Base-by-base conservation (phyloP, 2,888 invertebrate genomes). In the Drosophila phalerata region DNA sequence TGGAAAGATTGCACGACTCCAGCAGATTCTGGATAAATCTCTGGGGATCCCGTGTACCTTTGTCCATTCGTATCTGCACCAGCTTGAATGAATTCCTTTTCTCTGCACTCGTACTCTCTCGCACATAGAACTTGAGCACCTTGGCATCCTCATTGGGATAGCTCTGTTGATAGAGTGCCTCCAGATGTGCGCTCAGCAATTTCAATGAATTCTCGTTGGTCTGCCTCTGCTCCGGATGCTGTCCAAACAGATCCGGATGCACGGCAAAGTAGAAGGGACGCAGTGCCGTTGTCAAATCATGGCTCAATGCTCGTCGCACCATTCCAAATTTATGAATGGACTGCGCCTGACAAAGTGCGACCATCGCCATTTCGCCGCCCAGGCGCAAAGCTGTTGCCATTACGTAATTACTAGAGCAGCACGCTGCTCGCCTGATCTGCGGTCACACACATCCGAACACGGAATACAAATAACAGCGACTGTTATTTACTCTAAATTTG, bases 191-290 rank as follows among this genome's bases (percentile, higher is more conserved):
- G 93, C 98, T 98, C 55, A 98, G 93, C 81, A 96, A 95, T 92
- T 98, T 97, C 68, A 98, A 92, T 0, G 98, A 98, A 88, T 97
- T 95, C 93, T 98, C 98, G 94, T 98, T 98, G 1, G 96, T 95
- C 77, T 95, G 95, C 96, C 98, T 73, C 93, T 98, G 97, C 90
- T 95, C 95, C 37, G 98, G 98, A 94, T 96, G 96, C 93, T 96
- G 96, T 58, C 97, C 97, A 94, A 98, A 98, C 48, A 98, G 94
- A 93, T 98, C 98, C 11, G 98, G 98, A 94, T 98, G 98, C 3
- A 98, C 98, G 66, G 96, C 96, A 92, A 98, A 98, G 93, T 98
- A 98, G 93, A 98, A 98, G 5, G 98, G 98, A 69, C 98, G 94
- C 48, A 98, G 93, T 0, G 98, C 98, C 25, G 98, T 96, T 0